Percentiles rank a stretch among this genome's conserved stretches.
Evolutionary conservation across 2,113 vertebrate genomes (phyloP).

Genomic region (Haemorhous mexicanus): DNA sequence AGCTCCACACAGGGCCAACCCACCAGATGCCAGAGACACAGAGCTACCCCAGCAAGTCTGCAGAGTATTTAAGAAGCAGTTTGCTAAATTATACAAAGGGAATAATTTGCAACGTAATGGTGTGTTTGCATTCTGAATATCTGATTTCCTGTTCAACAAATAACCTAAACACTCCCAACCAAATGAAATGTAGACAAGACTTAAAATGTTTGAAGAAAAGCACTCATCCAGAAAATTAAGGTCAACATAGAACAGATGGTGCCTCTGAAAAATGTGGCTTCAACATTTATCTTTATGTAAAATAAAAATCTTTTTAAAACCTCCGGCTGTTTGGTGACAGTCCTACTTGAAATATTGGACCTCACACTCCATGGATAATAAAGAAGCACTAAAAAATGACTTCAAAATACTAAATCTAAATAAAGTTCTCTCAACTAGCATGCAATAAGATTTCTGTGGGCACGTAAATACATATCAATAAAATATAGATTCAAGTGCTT

Average conservation of each 20-base stretch:
- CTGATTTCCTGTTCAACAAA: slow-evolving; percentile 65
- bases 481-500: slow-evolving; percentile 40
- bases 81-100: slow-evolving; percentile 53
- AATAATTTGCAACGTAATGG: slow-evolving; percentile 54
- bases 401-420: slow-evolving; percentile 61
- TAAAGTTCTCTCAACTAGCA: slow-evolving; percentile 29
- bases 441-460: slow-evolving; percentile 15
- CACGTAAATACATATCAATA: slow-evolving; percentile 58
- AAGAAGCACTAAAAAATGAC: slow-evolving; percentile 50
- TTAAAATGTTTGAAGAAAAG: slow-evolving; percentile 70
- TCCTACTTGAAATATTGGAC: slow-evolving; percentile 56
- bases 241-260: slow-evolving; percentile 69
- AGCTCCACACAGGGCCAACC: neutral
- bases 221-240: slow-evolving; percentile 73
- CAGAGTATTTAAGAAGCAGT: slow-evolving; percentile 38
- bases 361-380: slow-evolving; percentile 28
- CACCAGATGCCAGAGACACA: neutral
- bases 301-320: slow-evolving; percentile 56
- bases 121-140: slow-evolving; percentile 56
- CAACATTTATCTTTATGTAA: slow-evolving; percentile 63
- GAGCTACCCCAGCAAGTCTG: neutral
- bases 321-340: slow-evolving; percentile 48
- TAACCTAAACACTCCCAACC: slow-evolving; percentile 63
- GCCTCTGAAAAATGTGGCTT: slow-evolving; percentile 54
- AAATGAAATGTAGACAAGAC: slow-evolving; percentile 69